Base-by-base conservation (phyloP, 2,113 vertebrate species). In the Colius striatus region DNA sequence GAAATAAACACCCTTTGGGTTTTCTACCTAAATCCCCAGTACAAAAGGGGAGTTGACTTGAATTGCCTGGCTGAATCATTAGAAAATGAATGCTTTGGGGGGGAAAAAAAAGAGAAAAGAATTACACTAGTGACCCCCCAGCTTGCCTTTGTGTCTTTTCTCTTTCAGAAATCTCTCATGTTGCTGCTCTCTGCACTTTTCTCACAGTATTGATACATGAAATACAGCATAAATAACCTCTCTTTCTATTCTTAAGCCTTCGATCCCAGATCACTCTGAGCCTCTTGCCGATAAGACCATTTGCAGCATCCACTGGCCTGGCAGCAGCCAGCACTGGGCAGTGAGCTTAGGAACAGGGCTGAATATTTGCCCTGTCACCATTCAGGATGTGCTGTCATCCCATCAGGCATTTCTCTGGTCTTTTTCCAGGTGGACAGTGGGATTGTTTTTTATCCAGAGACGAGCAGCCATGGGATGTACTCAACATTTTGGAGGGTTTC, bases 1-100 rank as follows among this genome's bases (percentile, higher is more conserved):
- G 89, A 78, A 96, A 91, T 87, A 95, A 97, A 95, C 84, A 83
- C 67, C 89, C 94, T 96, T 95, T 95, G 93, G 93, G 95, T 91
- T 97, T 94, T 82, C 87, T 18, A 76, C 87, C 70, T 88, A 94
- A 94, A 92, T 95, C 96, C 66, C 32, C 74, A 68, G 2, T 34
- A 91, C 87, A 91, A 95, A 95, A 93, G 77, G 23, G 50, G 81
- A 87, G 58, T 87, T 96, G 92, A 89, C 94, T 96, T 88, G 95
- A 95, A 96, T 87, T 76, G 89, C 87, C 81, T 1, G 55, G 90
- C 74, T 95, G 95, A 97, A 97, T 92, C 89, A 94, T 95, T 94
- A 81, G 86, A 91, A 93, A 94, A 95, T 74, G 84, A 96, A 95
- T 87, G 86, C 78, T 90, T 68, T 65, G 51, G 36, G 38, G 2